Conservation (phyloP, 2,888 invertebrate genomes). For the Meliscaeva auricollis region DNA sequence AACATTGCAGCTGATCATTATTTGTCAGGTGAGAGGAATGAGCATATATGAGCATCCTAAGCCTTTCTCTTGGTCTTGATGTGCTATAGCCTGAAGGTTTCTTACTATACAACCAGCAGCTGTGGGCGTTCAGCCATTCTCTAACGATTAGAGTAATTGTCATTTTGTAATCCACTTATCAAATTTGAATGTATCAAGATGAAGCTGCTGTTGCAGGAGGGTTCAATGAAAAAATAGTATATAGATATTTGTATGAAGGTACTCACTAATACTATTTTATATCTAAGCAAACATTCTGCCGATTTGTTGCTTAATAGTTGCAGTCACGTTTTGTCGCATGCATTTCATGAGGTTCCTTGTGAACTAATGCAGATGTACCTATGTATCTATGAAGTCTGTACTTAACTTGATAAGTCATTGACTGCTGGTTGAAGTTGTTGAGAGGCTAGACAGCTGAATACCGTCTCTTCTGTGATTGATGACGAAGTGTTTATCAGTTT, state of each 20-base stretch:
- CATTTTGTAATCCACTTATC: constrained; percentile 74
- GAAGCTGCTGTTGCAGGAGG: constrained; percentile 26
- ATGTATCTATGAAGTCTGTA: constrained; percentile 12
- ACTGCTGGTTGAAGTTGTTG: constrained; percentile 25
- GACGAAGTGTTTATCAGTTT: too few species aligned
- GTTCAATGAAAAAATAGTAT: constrained; percentile 50
- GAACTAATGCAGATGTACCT: constrained; percentile 34
- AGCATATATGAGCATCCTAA: constrained; percentile 46
- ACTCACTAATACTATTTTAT: too few species aligned
- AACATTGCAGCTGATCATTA: constrained; percentile 32
- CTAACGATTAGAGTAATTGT: constrained; percentile 65
- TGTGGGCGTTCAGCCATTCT: constrained; percentile 65
- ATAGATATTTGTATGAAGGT: not conserved
- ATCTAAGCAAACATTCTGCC: constrained; percentile 23
- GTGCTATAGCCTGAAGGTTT: constrained; percentile 40
- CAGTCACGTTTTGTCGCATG: constrained; percentile 72
- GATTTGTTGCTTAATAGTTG: constrained; percentile 46
- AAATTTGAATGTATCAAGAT: constrained; percentile 69
- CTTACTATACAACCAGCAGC: not conserved
- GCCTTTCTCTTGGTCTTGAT: constrained; percentile 61
- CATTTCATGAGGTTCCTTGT: constrained; percentile 21
- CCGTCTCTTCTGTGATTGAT: not conserved
- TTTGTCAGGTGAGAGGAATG: constrained; percentile 41
- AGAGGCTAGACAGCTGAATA: not conserved
- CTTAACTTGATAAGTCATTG: constrained; percentile 20